Evolutionary conservation across 1,140 invertebrate species (phyloP).

Genomic region (Hetaerina americana): DNA sequence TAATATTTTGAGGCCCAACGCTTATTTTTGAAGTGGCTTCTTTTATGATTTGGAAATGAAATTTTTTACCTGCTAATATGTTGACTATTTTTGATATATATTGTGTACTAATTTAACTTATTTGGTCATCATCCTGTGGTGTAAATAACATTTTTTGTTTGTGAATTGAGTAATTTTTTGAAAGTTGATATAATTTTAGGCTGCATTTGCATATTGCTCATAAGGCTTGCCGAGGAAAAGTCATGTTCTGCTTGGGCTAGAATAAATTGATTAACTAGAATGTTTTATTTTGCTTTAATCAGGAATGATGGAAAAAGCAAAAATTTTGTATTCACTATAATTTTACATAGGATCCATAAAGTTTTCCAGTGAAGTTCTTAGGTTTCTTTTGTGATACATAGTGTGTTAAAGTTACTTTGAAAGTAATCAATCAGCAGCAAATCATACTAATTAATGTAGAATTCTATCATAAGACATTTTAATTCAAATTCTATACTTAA

Average conservation of each 20-base stretch:
- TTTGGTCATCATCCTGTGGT: background rate
- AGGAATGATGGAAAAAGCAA: background rate
- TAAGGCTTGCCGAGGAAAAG: slow-evolving; percentile 2
- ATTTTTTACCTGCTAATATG: background rate
- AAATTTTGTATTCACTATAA: background rate
- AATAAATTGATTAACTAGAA: background rate
- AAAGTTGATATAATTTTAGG: background rate
- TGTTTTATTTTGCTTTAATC: background rate
- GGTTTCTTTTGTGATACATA: background rate
- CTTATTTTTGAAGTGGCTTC: background rate
- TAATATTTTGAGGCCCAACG: background rate
- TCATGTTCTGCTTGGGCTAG: slow-evolving; percentile 4
- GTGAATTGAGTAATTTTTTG: background rate
- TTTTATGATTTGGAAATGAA: background rate
- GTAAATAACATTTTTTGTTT: background rate
- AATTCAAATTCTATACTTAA: too few relatives aligned
- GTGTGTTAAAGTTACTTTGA: background rate
- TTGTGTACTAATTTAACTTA: background rate
- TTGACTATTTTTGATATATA: background rate
- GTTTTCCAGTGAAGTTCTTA: background rate
- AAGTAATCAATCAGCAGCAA: too few relatives aligned
- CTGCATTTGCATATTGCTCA: background rate
- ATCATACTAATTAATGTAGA: too few relatives aligned
- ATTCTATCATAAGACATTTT: too few relatives aligned
- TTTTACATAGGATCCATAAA: background rate